Base-by-base conservation (phyloP, 1,140 invertebrate species). In the Gryon sp. region DNA sequence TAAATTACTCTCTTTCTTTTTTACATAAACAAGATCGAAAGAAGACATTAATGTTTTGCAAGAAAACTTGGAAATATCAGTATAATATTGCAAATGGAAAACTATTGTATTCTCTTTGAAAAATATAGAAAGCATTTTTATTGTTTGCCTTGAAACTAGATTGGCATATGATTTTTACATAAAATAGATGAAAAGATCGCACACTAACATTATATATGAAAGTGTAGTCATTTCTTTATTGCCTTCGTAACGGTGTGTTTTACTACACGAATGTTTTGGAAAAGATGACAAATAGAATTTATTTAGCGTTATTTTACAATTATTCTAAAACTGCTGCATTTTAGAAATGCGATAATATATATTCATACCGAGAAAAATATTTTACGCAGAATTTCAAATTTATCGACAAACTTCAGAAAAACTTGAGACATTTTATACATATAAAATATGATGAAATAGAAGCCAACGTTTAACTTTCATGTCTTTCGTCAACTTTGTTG, bases 141-240 rank as follows among this genome's bases (percentile, higher is more conserved):
- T 50, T 40, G 15, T 14, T 50, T 15, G 16, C 11, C 8, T 50
- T 50, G 45, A 46, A 46, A 48, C 32, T 48, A 6, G 46, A 65
- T 65, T 65, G 52, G 19, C 60, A 53, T 65, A 52, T 52, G 26
- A 65, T 65, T 52, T 65, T 65, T 65, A 43, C 46, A 65, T 52
- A 32, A 65, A 52, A 43, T 40, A 32, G n/a, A 40, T 30, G 34
- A 50, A 50, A 63, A 12, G 5, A 20, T 12, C 20, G 11, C 26
- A 19, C 15, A 19, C 15, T n/a, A 16, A 20, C 7, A 12, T 63
- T 50, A 38, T 40, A 30, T 63, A 50, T 50, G 20, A 60, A 36
- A 40, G 3, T 41, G 22, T 41, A 41, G 30, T 34, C 20, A 34
- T 22, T 41, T 63, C 19, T 63, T 63, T 63, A 50, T 50, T 7